phyloP scores from a whole-genome alignment of 2,797 vertebrate genomes.

The Cryptoprocta ferox region DNA sequence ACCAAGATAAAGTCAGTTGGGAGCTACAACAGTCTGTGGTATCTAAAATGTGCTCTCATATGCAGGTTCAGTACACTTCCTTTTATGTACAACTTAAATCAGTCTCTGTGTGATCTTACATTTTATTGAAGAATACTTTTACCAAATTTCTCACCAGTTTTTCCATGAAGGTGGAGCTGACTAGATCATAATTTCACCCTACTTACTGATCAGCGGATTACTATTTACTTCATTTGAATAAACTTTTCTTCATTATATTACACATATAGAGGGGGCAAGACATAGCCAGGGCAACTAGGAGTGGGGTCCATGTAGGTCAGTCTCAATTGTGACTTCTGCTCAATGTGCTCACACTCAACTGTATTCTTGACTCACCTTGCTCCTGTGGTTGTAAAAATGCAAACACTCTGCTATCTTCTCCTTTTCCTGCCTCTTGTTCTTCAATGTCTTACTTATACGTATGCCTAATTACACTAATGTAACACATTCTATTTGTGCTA shows the following conservation, averaged over 20 bases:
- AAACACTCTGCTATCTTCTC: neutral
- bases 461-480: neutral
- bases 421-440: neutral
- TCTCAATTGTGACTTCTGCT: neutral
- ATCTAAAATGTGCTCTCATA: neutral
- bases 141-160: neutral
- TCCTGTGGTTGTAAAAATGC: neutral
- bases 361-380: neutral
- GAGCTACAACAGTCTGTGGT: neutral
- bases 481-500: neutral
- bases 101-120: neutral
- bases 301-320: neutral
- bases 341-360: neutral
- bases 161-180: neutral
- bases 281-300: neutral
- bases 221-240: constrained; percentile 4
- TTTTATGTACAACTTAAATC: neutral
- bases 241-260: neutral
- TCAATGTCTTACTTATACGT: neutral
- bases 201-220: neutral
- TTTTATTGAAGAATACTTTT: neutral
- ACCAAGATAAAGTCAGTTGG: neutral
- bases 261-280: neutral
- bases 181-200: neutral
- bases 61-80: neutral